Evolutionary conservation across 2,888 invertebrate species (phyloP), one percentile per base, ranked within the genome.

Genomic region (Aleiodes alternator): DNA sequence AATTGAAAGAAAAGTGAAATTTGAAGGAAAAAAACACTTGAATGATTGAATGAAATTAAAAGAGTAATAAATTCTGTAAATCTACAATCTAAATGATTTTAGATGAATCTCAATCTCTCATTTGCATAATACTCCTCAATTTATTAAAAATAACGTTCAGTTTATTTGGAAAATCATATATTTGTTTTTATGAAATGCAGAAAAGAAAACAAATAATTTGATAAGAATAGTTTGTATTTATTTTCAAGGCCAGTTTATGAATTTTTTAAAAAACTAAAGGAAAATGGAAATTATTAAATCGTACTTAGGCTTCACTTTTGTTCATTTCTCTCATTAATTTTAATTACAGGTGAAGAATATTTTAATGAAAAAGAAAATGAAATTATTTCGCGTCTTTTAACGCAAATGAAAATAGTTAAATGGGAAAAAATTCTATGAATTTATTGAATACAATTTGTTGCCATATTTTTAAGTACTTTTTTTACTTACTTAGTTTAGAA

Each of bases 361-460:
- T 51, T 23, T 23, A 23, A 23, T 23, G 23, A 23, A 23, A 23
- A 51, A n/a, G 4, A 51, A n/a, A 4, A 51, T 51, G 23, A 23
- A 51, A 51, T 51, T 51, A 51, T 51, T 51, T 6, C 6, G 5
- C 6, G 34, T 34, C 6, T 43, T 43, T 43, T 43, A 43, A 43
- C 7, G 7, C 3, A 43, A 43, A 43, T 11, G 34, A 34, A 34
- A 34, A 34, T 34, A 34, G 34, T 34, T 34, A 34, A 34, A 34
- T 34, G 34, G 34, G 6, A 43, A 23, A 56, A 23, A 56, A 4
- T 56, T 56, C 29, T 56, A 23, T 56, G 16, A 56, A 23, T 56
- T 56, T 56, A 56, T 11, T 23, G 56, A 56, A 23, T 61, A 64
- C 43, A 29, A 38, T 64, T 48, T 64, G 64, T 64, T 64, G 64